Evolutionary conservation across 1,140 invertebrate genomes (phyloP), one percentile per base, ranked within the genome.

Genomic region (Whitmania pigra): DNA sequence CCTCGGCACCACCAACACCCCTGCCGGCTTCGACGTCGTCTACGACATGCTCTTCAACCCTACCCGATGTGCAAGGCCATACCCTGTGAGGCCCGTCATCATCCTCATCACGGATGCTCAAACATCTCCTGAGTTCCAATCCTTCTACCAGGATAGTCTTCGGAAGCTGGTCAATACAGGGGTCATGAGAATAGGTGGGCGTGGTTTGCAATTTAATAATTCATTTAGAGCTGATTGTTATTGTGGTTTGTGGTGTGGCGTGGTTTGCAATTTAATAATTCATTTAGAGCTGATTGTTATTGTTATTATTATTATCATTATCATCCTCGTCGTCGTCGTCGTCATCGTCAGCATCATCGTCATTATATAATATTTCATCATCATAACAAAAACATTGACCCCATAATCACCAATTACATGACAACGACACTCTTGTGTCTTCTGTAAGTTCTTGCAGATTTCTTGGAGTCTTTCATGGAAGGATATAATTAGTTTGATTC

Each of bases 21-120:
- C 69, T 17, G 43, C 36, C 9, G 69, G 18, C 43, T 49, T 53
- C 36, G 22, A 53, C 22, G 17, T 70, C 18, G 69, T 49, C 20
- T 70, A 70, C 69, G n/a, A 70, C 43, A 70, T 70, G 69, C 69
- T 70, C 43, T 70, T 53, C 43, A 27, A 25, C 36, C 20, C 31
- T 9, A 25, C 18, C 40, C 22, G 69, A 22, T 70, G 69, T 53
- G 69, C 36, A 49, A 36, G 69, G 36, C 5, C 31, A 2, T 49
- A 49, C 43, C 17, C 31, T 25, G 69, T 49, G 2, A 20, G 53
- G 18, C 36, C 36, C 22, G 53, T 53, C 22, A 53, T 70, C 31
- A 36, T 70, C n/a, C 43, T 70, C 22, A 43, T 70, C 43, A 70
- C 69, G 6, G 69, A 70, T 49, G 69, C 36, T 49, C 31, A 49